Conservation (phyloP, 2,113 vertebrate genomes). For the Pycnonotus jocosus region DNA sequence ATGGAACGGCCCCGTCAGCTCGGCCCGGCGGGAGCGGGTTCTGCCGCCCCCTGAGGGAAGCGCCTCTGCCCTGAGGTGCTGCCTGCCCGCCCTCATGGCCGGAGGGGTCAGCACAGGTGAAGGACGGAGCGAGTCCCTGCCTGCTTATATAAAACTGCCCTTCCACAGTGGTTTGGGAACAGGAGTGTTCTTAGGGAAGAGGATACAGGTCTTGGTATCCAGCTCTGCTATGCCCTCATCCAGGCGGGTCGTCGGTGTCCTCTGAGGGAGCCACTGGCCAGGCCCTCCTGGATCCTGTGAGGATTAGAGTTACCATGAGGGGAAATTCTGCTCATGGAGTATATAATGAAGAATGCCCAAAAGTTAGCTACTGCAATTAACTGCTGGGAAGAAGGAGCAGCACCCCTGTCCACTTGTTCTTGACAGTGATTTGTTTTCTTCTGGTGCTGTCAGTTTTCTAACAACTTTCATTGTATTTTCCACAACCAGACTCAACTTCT, state of each 20-base stretch:
- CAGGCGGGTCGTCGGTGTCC: fast-evolving
- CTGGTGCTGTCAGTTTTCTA: not conserved
- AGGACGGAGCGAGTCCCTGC: fast-evolving
- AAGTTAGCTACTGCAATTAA: not conserved
- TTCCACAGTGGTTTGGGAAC: fast-evolving
- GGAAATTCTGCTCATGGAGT: not conserved
- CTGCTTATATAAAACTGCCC: not conserved
- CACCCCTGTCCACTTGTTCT: not conserved
- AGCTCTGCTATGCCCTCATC: not conserved
- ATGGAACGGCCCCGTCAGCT: not conserved
- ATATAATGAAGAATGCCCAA: not conserved
- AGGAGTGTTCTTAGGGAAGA: not conserved
- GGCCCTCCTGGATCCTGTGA: not conserved
- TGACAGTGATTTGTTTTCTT: not conserved
- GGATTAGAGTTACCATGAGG: not conserved
- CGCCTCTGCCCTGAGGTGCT: not conserved
- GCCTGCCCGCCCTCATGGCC: not conserved
- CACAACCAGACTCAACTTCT: not conserved
- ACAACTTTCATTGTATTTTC: not conserved
- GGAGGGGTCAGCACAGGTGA: not conserved
- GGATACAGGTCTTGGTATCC: fast-evolving
- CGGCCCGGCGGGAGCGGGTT: not conserved
- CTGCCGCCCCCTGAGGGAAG: not conserved
- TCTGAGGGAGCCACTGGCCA: not conserved
- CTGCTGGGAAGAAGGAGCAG: not conserved